These are phyloP conservation scores for Caracal caracal DNA, from an alignment of 2,113 vertebrate species.

Conservation along the genomic window DNA sequence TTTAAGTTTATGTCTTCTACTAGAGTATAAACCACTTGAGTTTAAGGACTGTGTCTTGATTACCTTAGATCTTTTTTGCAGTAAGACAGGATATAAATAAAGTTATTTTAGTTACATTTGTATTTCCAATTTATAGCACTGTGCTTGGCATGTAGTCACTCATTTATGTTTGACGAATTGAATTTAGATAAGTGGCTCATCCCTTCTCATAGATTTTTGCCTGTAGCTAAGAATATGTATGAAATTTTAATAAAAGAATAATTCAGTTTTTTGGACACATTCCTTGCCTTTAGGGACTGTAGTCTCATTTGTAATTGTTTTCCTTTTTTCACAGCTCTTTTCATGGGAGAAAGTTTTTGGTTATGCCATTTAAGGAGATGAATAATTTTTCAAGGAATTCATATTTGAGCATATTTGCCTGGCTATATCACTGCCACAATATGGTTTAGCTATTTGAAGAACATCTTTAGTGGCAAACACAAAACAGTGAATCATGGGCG, in stretches of 20 bases:
- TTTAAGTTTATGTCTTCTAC: background rate
- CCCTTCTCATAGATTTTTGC: background rate
- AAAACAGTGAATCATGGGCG: background rate
- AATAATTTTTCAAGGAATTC: constrained; percentile 22
- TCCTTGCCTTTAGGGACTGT: background rate
- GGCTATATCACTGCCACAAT: constrained; percentile 26
- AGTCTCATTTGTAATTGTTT: background rate
- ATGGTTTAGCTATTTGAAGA: constrained; percentile 49
- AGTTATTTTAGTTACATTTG: background rate
- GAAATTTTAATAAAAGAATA: constrained; percentile 29
- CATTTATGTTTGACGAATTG: background rate
- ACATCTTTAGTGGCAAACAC: constrained; percentile 19
- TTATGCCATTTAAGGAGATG: constrained; percentile 8
- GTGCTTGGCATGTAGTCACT: background rate
- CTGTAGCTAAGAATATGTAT: background rate
- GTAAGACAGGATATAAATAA: background rate
- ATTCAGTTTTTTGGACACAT: background rate
- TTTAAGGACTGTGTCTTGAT: background rate
- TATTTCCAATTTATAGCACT: background rate
- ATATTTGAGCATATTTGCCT: constrained; percentile 53
- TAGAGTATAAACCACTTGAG: background rate
- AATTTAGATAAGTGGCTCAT: background rate
- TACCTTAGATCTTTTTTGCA: background rate
- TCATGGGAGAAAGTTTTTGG: background rate
- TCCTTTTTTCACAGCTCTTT: background rate